Percentiles rank a stretch among this genome's conserved stretches.
These are phyloP conservation scores for Ametastegia equiseti DNA, from an alignment of 2,888 invertebrate species.

Conservation along the genomic window DNA sequence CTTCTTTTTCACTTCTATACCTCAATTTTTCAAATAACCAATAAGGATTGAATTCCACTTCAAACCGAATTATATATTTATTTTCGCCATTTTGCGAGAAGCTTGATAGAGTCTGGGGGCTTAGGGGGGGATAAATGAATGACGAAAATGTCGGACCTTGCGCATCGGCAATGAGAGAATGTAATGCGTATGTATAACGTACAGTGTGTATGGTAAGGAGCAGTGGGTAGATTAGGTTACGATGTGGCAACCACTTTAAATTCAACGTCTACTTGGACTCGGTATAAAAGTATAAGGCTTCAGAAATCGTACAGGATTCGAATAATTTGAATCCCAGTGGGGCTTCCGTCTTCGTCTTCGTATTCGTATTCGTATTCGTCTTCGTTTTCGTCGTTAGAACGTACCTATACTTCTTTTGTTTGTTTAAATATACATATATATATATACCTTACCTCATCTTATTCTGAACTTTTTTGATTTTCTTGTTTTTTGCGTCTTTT, in stretches of 20 bases:
- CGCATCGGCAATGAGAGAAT: not conserved
- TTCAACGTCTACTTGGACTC: conserved; percentile 66
- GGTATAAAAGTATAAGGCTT: conserved; percentile 68
- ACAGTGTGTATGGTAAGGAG: not conserved
- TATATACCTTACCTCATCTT: not conserved
- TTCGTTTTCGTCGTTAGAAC: conserved; percentile 24
- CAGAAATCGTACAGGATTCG: conserved; percentile 76
- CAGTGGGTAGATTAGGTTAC: conserved; percentile 44
- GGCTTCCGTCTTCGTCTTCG: conserved; percentile 48
- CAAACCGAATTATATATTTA: no score
- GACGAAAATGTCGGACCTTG: not conserved
- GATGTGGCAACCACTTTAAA: conserved; percentile 71
- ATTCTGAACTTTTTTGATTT: not conserved
- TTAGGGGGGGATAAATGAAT: no score
- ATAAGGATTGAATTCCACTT: no score
- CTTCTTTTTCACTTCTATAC: no score
- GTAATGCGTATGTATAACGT: not conserved
- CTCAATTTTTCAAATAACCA: no score
- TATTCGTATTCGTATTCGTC: no score
- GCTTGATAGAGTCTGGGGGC: no score
- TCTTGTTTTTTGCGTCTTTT: conserved; percentile 49
- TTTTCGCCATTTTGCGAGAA: no score
- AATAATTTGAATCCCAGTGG: conserved; percentile 69
- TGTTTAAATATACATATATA: conserved; percentile 42
- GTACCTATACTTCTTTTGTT: conserved; percentile 43